Percentiles rank a stretch among this genome's conserved stretches.
Evolutionary conservation across 2,797 vertebrate species (phyloP).

Genomic region (Pseudochaenichthys georgianus): DNA sequence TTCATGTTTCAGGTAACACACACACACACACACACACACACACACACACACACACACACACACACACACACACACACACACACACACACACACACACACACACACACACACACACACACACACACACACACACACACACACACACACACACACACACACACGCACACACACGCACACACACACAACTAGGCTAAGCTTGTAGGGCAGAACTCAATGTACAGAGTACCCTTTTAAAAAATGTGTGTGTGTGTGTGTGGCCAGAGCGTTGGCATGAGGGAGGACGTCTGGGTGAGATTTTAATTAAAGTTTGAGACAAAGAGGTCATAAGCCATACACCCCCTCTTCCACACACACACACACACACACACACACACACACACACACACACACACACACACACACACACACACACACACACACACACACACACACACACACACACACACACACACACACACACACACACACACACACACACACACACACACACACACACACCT

Average conservation of each 20-base stretch:
- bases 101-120: no score
- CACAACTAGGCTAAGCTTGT: constrained; percentile 39
- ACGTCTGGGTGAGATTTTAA: constrained; percentile 90
- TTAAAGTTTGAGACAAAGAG: constrained; percentile 90
- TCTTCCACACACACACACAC: constrained; percentile 51
- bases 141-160: no score
- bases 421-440: constrained; percentile 57
- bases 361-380: constrained; percentile 35
- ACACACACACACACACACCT: constrained; percentile 17
- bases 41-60: no score
- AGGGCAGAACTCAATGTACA: constrained; percentile 69
- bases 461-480: no score
- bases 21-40: constrained; percentile 46
- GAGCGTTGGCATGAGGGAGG: constrained; percentile 84
- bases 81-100: no score
- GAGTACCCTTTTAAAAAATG: constrained; percentile 35
- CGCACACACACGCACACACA: no score
- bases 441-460: no score
- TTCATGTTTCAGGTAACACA: constrained; percentile 78
- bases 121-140: no score
- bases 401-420: constrained; percentile 12
- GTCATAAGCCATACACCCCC: constrained; percentile 86
- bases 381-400: constrained; percentile 35
- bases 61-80: no score
- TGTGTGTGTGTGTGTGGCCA: constrained; percentile 70